phyloP scores from a whole-genome alignment of 2,888 invertebrate species.

The Zygaena filipendulae region DNA sequence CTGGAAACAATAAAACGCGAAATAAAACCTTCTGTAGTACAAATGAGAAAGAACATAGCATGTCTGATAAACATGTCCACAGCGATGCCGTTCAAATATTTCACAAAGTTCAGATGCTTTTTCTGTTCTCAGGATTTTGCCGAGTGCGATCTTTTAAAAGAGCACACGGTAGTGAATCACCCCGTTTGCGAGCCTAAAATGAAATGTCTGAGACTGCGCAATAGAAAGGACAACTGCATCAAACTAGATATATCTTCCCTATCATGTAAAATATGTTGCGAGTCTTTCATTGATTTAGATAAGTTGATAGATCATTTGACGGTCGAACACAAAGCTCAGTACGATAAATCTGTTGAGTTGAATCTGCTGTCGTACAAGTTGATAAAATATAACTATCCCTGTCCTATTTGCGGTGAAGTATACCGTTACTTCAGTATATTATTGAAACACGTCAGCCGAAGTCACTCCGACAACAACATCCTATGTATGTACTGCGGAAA shows the following conservation, averaged over 20 bases:
- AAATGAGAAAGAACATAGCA: conserved; percentile 34
- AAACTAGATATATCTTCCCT: conserved; percentile 40
- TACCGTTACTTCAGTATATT: conserved; percentile 37
- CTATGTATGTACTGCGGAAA: conserved; percentile 43
- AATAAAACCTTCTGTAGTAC: conserved; percentile 27
- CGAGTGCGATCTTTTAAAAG: conserved; percentile 35
- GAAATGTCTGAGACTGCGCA: conserved; percentile 36
- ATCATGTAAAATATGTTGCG: conserved; percentile 36
- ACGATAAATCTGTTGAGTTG: conserved; percentile 26
- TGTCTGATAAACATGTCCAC: conserved; percentile 45
- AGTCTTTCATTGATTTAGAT: conserved; percentile 26
- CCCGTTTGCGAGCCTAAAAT: conserved; percentile 37
- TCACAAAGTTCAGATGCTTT: conserved; percentile 43
- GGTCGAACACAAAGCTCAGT: conserved; percentile 28
- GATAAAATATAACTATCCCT: conserved; percentile 33
- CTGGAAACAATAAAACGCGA: conserved; percentile 19
- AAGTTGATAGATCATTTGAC: conserved; percentile 30
- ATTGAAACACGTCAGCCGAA: conserved; percentile 33
- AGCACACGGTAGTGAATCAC: conserved; percentile 37
- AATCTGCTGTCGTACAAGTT: conserved; percentile 34
- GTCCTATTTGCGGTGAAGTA: conserved; percentile 34
- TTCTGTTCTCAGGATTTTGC: conserved; percentile 45
- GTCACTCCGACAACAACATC: conserved; percentile 35
- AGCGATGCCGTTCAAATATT: conserved; percentile 46
- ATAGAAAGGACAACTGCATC: conserved; percentile 37